Conservation (phyloP, 2,113 vertebrate genomes). For the Pedionomus torquatus region DNA sequence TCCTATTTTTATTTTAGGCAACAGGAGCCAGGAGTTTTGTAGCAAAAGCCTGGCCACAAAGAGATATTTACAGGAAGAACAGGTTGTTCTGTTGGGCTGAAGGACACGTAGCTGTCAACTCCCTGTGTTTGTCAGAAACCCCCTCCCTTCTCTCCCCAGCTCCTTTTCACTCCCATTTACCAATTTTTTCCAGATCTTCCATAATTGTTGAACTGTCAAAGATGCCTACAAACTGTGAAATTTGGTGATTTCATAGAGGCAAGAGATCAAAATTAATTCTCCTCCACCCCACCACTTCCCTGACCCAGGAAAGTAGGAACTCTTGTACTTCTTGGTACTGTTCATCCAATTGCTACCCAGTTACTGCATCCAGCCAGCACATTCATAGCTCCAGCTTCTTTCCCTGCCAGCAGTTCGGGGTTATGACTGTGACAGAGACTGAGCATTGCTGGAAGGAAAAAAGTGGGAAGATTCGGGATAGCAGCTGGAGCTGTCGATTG, state of each 20-base stretch:
- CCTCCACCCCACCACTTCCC: background rate
- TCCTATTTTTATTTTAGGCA: background rate
- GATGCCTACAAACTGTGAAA: background rate
- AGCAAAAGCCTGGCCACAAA: background rate
- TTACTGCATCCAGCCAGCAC: rapidly evolving
- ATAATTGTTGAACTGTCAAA: background rate
- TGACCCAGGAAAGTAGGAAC: background rate
- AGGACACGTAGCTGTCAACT: background rate
- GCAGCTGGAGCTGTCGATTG: background rate
- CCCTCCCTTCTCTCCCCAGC: background rate
- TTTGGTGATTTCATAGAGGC: background rate
- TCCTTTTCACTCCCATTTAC: background rate
- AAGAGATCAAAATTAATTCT: background rate
- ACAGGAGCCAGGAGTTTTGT: background rate
- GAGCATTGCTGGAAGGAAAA: background rate
- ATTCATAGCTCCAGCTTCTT: background rate
- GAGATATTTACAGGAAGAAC: background rate
- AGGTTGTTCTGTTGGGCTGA: background rate
- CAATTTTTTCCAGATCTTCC: background rate
- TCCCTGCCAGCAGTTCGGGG: background rate
- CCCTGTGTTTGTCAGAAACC: background rate
- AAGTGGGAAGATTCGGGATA: background rate
- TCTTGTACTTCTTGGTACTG: background rate
- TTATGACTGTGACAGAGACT: rapidly evolving
- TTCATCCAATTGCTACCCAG: background rate